Base-by-base conservation (phyloP, 2,797 vertebrate species). In the Pteronotus mesoamericanus region DNA sequence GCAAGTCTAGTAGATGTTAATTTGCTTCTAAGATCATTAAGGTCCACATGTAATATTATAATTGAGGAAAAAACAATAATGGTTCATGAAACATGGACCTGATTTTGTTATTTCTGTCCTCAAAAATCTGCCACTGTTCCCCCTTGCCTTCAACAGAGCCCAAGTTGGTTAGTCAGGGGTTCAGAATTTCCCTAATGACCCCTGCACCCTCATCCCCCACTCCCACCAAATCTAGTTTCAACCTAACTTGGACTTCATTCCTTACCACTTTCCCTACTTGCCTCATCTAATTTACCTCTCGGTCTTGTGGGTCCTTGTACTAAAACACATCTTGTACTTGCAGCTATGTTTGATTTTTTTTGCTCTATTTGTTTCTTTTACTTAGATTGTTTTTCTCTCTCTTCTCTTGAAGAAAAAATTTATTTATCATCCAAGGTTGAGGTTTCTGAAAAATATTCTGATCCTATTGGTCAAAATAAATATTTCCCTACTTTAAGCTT, bases 161-260 rank as follows among this genome's bases (percentile, higher is more conserved):
- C 0, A 0, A 21, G 3, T 7, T 53, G 29, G 51, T 48, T 16
- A 55, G 53, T 42, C 2, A 12, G 32, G 4, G 11, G 4, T 22
- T 59, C 39, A 12, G 29, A 68, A 34, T 3, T 14, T 9, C 5
- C 12, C 11, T 16, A 39, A 5, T 0, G 1, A 11, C 7, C 6
- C n/a, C 7, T 2, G 2, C 5, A 2, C 4, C 15, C 10, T n/a
- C n/a, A n/a, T n/a, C n/a, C n/a, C n/a, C n/a, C n/a, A n/a, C 9
- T 59, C 32, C 26, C 59, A 61, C 3, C 5, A 3, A 24, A 22
- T 21, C 51, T 32, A 6, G 15, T 8, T 46, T 61, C 51, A 46
- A 2, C 26, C 37, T 21, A 1, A 15, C 6, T 53, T 12, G 1
- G 34, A n/a, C 12, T 4, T 55, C 55, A 22, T 9, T 29, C 18